Evolutionary conservation across 1,140 invertebrate species (phyloP).

Genomic region (Conus betulinus): DNA sequence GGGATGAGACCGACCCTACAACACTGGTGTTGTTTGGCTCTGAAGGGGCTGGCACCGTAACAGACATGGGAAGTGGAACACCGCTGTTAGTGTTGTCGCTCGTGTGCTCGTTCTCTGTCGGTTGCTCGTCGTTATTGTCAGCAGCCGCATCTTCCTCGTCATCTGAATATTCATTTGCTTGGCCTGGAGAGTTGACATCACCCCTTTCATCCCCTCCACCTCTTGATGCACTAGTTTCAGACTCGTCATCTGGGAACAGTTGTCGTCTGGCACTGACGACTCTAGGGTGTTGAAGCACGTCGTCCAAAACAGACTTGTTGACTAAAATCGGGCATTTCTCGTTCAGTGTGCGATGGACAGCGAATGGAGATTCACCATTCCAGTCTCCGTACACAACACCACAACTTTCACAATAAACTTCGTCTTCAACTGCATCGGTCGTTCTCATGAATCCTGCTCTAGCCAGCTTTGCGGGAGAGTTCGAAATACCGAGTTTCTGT

Average conservation of each 20-base stretch:
- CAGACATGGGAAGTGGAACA: not conserved
- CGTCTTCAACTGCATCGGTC: conserved; percentile 18
- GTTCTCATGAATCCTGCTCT: conserved; percentile 45
- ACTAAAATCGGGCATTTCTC: conserved; percentile 43
- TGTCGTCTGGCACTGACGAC: conserved; percentile 12
- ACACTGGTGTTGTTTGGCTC: not conserved
- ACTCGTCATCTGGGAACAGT: not conserved
- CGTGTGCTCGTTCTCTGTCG: not conserved
- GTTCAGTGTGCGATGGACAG: conserved; percentile 44
- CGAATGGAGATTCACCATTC: conserved; percentile 44
- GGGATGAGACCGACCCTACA: not conserved
- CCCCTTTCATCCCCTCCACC: not conserved
- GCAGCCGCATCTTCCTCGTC: not conserved
- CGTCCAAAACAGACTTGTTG: conserved; percentile 18
- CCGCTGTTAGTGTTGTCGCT: not conserved
- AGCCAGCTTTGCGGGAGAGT: conserved; percentile 45
- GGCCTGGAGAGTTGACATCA: too few species aligned
- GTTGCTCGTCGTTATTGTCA: not conserved
- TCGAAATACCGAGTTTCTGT: conserved; percentile 14
- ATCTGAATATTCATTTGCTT: not conserved
- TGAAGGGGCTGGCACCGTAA: too few species aligned
- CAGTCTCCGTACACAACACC: conserved; percentile 30
- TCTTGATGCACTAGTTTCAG: not conserved
- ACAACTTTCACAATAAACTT: conserved; percentile 43
- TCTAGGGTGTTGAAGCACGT: not conserved